These are phyloP conservation scores for Oegoconia quadripuncta DNA, from an alignment of 2,888 invertebrate species.

Conservation along the genomic window DNA sequence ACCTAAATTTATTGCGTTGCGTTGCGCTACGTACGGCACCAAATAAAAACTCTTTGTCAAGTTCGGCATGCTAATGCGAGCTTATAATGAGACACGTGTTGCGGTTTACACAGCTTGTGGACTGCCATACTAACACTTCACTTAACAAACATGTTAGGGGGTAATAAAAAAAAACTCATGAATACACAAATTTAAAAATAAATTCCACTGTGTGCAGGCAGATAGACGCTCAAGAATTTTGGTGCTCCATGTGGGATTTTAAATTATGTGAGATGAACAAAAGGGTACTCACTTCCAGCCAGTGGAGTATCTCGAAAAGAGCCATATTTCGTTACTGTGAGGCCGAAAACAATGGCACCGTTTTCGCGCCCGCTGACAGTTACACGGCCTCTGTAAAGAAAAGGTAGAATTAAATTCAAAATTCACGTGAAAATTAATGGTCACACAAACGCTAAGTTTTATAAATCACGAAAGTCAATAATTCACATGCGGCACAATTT, in stretches of 20 bases:
- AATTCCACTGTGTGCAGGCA: slow-evolving; percentile 21
- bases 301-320: slow-evolving; percentile 97
- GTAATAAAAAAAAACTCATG: slow-evolving; percentile 40
- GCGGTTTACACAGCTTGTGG: slow-evolving; percentile 52
- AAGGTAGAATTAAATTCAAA: slow-evolving; percentile 32
- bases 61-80: slow-evolving; percentile 28
- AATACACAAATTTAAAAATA: slow-evolving; percentile 38
- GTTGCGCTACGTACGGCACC: slow-evolving; percentile 37
- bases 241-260: slow-evolving; percentile 30
- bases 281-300: slow-evolving; percentile 89
- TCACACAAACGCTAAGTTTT: slow-evolving; percentile 10
- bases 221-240: slow-evolving; percentile 20
- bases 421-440: slow-evolving; percentile 15
- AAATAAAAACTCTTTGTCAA: slow-evolving; percentile 38
- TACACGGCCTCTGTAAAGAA: slow-evolving; percentile 91
- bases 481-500: slow-evolving; percentile 46
- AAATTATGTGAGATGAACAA: slow-evolving; percentile 33
- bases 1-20: slow-evolving; percentile 49
- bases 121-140: slow-evolving; percentile 21
- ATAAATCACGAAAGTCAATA: slow-evolving; percentile 39
- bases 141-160: slow-evolving; percentile 32
- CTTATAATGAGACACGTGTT: slow-evolving; percentile 56
- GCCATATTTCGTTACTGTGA: slow-evolving; percentile 96
- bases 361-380: slow-evolving; percentile 93
- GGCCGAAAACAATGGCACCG: slow-evolving; percentile 95